phyloP scores from a whole-genome alignment of 2,113 vertebrate genomes.

The Poeciliopsis prolifica region DNA sequence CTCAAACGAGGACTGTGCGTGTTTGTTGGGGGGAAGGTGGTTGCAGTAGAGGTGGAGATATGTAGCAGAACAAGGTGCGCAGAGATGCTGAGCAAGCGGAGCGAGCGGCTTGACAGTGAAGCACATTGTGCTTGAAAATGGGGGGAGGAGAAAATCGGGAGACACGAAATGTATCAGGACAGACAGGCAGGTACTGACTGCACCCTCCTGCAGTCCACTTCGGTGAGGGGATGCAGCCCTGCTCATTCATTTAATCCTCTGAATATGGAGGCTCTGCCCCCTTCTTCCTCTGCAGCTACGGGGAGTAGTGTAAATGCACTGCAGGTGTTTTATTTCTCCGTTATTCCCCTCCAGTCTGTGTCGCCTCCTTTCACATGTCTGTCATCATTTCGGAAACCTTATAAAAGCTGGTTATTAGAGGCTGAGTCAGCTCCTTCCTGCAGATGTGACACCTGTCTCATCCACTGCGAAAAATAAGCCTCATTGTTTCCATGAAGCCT shows the following conservation, averaged over 20 bases:
- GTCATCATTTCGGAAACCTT: conserved; percentile 43
- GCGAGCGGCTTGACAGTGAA: conserved; percentile 37
- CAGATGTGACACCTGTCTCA: conserved; percentile 76
- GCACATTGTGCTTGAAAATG: conserved; percentile 39
- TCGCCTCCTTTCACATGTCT: conserved; percentile 35
- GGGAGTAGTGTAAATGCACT: neutral
- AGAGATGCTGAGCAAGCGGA: conserved; percentile 62
- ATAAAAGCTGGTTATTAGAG: conserved; percentile 60
- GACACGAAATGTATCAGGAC: conserved; percentile 29
- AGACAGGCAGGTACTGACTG: conserved; percentile 36
- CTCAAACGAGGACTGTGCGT: conserved; percentile 23
- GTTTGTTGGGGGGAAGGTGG: neutral
- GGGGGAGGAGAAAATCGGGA: neutral
- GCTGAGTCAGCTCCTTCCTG: conserved; percentile 67
- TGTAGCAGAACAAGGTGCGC: conserved; percentile 1
- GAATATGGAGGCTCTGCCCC: neutral
- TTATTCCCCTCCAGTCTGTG: conserved; percentile 23
- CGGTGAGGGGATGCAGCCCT: neutral
- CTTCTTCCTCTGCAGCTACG: conserved; percentile 7
- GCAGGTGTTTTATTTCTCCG: conserved; percentile 22
- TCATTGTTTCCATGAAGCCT: conserved; percentile 70
- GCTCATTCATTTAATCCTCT: neutral
- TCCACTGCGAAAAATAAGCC: conserved; percentile 44
- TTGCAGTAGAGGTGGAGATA: neutral
- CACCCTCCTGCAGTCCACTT: conserved; percentile 21